phyloP scores from a whole-genome alignment of 2,888 invertebrate species.

The Hirtodrosophila duncani region DNA sequence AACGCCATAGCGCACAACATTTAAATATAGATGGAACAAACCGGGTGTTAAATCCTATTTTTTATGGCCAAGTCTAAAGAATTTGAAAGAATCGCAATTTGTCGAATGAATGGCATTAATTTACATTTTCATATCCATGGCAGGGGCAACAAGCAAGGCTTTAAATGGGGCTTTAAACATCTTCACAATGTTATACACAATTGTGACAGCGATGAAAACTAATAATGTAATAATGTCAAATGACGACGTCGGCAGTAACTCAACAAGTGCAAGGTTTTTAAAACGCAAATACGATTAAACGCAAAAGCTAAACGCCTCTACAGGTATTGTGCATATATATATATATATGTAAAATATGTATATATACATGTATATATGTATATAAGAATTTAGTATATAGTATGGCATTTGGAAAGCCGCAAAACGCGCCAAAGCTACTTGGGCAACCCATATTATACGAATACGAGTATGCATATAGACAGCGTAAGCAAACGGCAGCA shows the following conservation, averaged over 20 bases:
- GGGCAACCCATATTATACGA: constrained; percentile 15
- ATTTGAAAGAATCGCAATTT: too few species aligned
- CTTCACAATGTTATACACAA: constrained; percentile 29
- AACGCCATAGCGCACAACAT: too few species aligned
- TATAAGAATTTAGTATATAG: constrained; percentile 13
- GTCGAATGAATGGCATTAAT: too few species aligned
- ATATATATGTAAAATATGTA: constrained; percentile 10
- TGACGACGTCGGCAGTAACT: constrained; percentile 26
- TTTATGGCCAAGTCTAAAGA: too few species aligned
- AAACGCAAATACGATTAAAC: constrained; percentile 63
- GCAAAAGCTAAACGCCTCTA: constrained; percentile 23
- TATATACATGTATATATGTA: constrained; percentile 6
- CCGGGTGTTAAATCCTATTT: too few species aligned
- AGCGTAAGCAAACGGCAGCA: too few species aligned
- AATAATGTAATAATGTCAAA: constrained; percentile 59
- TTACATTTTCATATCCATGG: too few species aligned
- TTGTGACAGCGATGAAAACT: constrained; percentile 52
- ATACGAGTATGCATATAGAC: too few species aligned
- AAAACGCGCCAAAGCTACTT: constrained; percentile 31
- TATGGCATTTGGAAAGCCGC: constrained; percentile 43
- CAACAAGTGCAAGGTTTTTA: constrained; percentile 53
- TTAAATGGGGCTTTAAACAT: constrained; percentile 9
- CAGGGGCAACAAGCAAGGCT: constrained; percentile 6
- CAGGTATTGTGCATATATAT: constrained; percentile 1
- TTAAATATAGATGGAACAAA: too few species aligned